A percentile compares a stretch with the other conserved stretches of the same genome.
phyloP scores from a whole-genome alignment of 2,797 vertebrate species.

The Tapirus indicus region DNA sequence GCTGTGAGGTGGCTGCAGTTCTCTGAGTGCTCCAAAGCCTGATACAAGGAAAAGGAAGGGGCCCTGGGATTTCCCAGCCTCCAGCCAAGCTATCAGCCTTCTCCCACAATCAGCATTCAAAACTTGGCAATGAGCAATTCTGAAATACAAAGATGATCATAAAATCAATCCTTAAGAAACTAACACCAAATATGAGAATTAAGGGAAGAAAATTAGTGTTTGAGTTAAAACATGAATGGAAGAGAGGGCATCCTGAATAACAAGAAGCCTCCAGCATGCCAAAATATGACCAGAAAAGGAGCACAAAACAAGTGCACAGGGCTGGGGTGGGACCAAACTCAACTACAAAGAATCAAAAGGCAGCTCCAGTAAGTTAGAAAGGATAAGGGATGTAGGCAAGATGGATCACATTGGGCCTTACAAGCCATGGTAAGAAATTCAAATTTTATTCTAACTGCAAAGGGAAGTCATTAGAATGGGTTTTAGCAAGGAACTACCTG shows the following conservation, averaged over 20 bases:
- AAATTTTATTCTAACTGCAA: background rate
- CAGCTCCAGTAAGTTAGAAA: background rate
- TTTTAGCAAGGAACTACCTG: background rate
- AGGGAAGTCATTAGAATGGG: background rate
- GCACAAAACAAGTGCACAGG: background rate
- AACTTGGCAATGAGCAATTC: background rate
- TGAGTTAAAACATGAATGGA: background rate
- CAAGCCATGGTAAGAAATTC: background rate
- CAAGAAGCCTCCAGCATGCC: background rate
- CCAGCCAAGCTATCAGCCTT: background rate
- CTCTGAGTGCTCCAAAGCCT: background rate
- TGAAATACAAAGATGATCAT: background rate
- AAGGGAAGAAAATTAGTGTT: background rate
- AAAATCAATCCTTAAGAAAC: conserved; percentile 14
- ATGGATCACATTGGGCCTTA: background rate
- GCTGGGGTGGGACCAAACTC: background rate
- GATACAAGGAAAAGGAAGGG: background rate
- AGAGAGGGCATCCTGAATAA: background rate
- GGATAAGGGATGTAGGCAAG: background rate
- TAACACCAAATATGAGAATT: background rate
- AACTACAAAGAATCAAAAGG: background rate
- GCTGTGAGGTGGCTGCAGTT: background rate
- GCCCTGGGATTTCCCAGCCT: background rate
- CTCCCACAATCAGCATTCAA: background rate
- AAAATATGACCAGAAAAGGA: background rate